Evolutionary conservation across 2,797 vertebrate species (phyloP), one percentile per base, ranked within the genome.

Genomic region (Champsocephalus gunnari): DNA sequence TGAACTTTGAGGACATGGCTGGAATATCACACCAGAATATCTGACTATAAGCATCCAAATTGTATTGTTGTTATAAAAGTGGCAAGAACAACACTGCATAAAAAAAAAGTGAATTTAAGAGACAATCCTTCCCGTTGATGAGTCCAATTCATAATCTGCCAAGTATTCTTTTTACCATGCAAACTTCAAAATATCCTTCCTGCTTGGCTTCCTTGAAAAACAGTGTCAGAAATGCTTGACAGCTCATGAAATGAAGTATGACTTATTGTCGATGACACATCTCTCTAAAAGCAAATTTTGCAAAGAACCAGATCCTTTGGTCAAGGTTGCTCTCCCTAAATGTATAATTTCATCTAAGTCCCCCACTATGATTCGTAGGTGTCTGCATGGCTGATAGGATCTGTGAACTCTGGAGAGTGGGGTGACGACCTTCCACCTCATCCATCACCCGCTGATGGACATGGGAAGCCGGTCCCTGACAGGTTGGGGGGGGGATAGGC

Each of bases 381-480:
- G 91, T 92, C 89, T 92, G 89, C 84, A 88, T 91, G 86, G 88
- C 90, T 93, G 93, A 93, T 95, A 87, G 90, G 88, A 91, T 92
- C 81, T 62, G 81, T 92, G 90, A 94, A 94, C 94, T 92, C 89
- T 83, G 66, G 81, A 88, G 92, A 94, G 91, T 94, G 90, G 90
- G 93, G 93, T 94, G 88, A 83, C 2, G 92, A 95, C 94, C 95
- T 95, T 92, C 93, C 85, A 95, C 95, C 95, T 92, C 94, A 96
- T 96, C 94, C 93, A 96, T 96, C 95, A 96, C 90, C 69, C 85
- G 3, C 56, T 94, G 94, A 95, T 94, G 93, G 94, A 95, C 94
- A 94, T 94, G 93, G 92, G 94, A 94, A 95, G 94, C 94, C 75
- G 56, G 89, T 89, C 84, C 79, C 73, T 96, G 94, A 96, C 95